Conservation (phyloP, 2,888 invertebrate genomes). For the Lycocerus yunnanus region DNA sequence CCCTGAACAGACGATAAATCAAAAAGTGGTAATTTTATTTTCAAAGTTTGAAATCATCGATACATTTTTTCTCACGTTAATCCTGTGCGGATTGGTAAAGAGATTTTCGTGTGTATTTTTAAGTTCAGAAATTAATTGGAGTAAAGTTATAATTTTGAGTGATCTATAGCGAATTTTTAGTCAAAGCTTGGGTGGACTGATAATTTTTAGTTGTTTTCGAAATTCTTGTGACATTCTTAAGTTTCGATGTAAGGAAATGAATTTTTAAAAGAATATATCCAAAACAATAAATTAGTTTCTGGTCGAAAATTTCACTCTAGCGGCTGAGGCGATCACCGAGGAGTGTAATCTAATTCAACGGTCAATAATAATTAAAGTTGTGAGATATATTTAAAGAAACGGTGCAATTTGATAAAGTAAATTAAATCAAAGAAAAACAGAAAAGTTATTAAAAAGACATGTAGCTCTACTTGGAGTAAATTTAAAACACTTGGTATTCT, state of each 20-base stretch:
- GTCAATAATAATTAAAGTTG: too few relatives aligned
- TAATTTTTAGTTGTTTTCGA: background rate
- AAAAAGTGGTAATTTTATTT: too few relatives aligned
- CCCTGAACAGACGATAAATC: too few relatives aligned
- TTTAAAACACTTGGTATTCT: background rate
- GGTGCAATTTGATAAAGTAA: background rate
- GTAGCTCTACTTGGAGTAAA: background rate
- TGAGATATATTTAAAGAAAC: background rate
- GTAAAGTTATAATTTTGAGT: background rate
- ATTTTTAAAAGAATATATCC: background rate
- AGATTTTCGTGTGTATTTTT: too few relatives aligned
- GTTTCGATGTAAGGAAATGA: background rate
- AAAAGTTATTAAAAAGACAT: background rate
- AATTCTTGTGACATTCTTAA: background rate
- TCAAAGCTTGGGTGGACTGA: background rate
- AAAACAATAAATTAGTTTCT: too few relatives aligned
- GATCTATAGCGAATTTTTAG: background rate
- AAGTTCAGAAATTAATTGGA: background rate
- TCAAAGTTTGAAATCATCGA: too few relatives aligned
- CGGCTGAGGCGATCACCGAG: too few relatives aligned
- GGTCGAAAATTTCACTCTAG: too few relatives aligned
- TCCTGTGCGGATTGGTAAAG: too few relatives aligned
- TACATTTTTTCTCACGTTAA: too few relatives aligned
- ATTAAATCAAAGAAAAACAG: background rate
- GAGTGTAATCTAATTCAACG: too few relatives aligned